phyloP scores from a whole-genome alignment of 35 echinoderm and acorn worm species.

The Amphiura filiformis region DNA sequence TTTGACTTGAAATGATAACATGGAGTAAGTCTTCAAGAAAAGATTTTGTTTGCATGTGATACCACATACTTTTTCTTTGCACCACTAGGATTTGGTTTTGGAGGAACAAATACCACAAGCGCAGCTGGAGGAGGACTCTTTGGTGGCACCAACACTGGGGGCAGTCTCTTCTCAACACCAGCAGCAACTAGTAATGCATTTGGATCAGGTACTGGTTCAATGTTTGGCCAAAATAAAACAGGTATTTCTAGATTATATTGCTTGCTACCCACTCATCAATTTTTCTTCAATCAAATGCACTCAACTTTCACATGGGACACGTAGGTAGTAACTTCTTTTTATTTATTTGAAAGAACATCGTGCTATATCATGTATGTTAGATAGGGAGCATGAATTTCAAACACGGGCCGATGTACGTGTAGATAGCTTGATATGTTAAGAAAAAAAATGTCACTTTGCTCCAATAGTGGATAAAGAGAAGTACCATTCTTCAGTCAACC shows the following conservation, averaged over 20 bases:
- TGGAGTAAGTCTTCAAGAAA: no score
- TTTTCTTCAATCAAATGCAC: not conserved
- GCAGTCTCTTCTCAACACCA: slow-evolving; percentile 22
- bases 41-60: no score
- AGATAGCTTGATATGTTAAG: no score
- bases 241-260: not conserved
- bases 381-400: no score
- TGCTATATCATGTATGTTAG: no score
- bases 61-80: no score
- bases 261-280: not conserved
- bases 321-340: not conserved
- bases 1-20: no score
- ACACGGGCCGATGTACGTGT: no score
- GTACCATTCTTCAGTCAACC: no score
- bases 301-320: not conserved
- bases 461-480: no score
- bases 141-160: not conserved
- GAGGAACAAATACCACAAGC: slow-evolving; percentile 3
- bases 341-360: not conserved
- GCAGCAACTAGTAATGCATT: slow-evolving; percentile 11
- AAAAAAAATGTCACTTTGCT: no score
- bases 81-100: slow-evolving; percentile 34
- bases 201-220: slow-evolving; percentile 2
- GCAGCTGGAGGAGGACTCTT: slow-evolving; percentile 22
- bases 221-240: not conserved